Percentiles rank a stretch among this genome's conserved stretches.
phyloP scores from a whole-genome alignment of 2,797 vertebrate species.

The Darevskia mixta region DNA sequence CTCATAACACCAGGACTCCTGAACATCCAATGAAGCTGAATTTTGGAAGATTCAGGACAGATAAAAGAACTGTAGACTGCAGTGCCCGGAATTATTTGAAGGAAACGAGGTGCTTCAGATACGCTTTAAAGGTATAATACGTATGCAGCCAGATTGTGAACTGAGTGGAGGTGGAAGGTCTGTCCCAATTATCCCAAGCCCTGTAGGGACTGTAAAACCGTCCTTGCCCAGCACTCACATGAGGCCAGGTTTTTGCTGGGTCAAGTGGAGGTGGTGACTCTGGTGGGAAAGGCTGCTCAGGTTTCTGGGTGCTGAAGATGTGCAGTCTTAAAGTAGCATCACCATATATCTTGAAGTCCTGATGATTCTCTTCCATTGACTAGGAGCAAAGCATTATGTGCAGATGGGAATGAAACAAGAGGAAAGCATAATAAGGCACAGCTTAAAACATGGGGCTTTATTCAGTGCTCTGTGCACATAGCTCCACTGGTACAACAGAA shows the following conservation, averaged over 20 bases:
- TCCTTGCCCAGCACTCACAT: constrained; percentile 34
- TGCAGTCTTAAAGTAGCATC: constrained; percentile 47
- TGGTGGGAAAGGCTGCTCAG: constrained; percentile 53
- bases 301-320: constrained; percentile 50
- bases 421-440: background rate
- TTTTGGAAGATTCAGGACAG: too few relatives aligned
- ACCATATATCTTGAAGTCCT: constrained; percentile 56
- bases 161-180: background rate
- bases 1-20: too few relatives aligned
- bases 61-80: too few relatives aligned
- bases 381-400: background rate
- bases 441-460: background rate
- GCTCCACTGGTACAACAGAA: too few relatives aligned
- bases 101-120: too few relatives aligned
- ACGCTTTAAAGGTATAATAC: too few relatives aligned
- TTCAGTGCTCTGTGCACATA: too few relatives aligned
- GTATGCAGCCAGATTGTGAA: too few relatives aligned
- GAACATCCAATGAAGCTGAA: too few relatives aligned
- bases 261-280: constrained; percentile 34
- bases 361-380: constrained; percentile 37
- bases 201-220: background rate
- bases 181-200: background rate
- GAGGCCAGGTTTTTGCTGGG: constrained; percentile 16
- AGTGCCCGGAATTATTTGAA: too few relatives aligned
- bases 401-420: background rate